phyloP scores from a whole-genome alignment of 2,113 vertebrate species.

The Clarias macrocephalus region DNA sequence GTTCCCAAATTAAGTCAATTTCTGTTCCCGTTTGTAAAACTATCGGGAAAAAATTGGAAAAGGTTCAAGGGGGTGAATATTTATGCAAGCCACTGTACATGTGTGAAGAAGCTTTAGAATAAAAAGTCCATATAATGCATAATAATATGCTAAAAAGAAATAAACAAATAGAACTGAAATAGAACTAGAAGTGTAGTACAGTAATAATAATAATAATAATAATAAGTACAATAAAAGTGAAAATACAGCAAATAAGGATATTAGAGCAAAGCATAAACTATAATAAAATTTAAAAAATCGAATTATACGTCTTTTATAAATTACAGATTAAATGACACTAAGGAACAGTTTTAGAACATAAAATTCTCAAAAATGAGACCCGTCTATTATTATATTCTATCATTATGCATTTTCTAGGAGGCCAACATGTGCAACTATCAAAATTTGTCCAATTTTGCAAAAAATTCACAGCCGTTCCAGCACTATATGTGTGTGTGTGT shows the following conservation, averaged over 20 bases:
- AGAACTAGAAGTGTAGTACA: background rate
- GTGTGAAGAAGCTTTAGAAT: background rate
- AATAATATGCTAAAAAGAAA: background rate
- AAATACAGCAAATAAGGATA: background rate
- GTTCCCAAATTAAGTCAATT: background rate
- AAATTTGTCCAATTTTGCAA: background rate
- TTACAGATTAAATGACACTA: background rate
- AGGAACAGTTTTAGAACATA: background rate
- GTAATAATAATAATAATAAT: background rate
- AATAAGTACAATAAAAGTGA: background rate
- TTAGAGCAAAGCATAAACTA: background rate
- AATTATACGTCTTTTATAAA: background rate
- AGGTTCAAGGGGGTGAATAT: background rate
- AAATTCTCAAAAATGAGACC: background rate
- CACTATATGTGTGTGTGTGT: background rate
- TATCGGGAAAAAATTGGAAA: background rate
- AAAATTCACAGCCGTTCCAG: background rate
- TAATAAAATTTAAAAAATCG: background rate
- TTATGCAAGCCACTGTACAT: background rate
- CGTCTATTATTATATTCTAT: background rate
- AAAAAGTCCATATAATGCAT: background rate
- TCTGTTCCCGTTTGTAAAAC: background rate
- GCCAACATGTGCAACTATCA: background rate
- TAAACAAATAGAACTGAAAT: background rate
- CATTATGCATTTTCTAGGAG: background rate